These are phyloP conservation scores for Philhelius pedissequus DNA, from an alignment of 2,888 invertebrate genomes.

Conservation along the genomic window DNA sequence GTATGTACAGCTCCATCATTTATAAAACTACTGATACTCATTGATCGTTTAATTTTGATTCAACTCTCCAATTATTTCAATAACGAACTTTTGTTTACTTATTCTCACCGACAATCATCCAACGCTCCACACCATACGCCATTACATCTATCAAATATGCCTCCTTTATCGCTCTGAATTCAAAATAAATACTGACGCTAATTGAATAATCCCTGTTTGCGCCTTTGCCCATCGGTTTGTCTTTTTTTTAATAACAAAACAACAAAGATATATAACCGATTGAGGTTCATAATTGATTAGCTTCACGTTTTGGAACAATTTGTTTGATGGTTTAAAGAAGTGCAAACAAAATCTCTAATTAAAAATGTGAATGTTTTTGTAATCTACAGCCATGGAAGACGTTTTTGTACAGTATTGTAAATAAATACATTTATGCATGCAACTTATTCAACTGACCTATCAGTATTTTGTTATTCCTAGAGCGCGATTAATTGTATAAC, in stretches of 20 bases:
- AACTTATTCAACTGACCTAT: neutral
- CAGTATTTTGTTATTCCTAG: neutral
- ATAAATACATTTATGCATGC: neutral
- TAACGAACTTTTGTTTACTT: neutral
- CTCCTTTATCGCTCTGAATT: slow-evolving; percentile 30
- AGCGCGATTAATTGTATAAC: neutral
- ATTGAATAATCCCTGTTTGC: slow-evolving; percentile 37
- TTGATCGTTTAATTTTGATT: neutral
- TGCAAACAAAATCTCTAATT: slow-evolving; percentile 47
- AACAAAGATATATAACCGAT: slow-evolving; percentile 19
- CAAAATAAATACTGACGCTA: slow-evolving; percentile 37
- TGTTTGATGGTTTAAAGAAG: neutral
- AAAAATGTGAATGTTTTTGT: slow-evolving; percentile 23
- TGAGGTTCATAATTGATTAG: slow-evolving; percentile 33
- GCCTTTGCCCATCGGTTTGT: neutral
- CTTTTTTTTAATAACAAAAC: neutral
- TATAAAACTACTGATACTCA: neutral
- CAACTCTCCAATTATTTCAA: neutral
- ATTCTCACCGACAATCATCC: neutral
- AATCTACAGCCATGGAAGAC: neutral
- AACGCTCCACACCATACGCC: neutral
- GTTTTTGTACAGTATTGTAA: neutral
- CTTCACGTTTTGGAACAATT: slow-evolving; percentile 7
- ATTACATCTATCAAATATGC: neutral
- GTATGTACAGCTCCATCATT: neutral